Evolutionary conservation across 2,113 vertebrate genomes (phyloP).

Genomic region (Hippocampus comes): DNA sequence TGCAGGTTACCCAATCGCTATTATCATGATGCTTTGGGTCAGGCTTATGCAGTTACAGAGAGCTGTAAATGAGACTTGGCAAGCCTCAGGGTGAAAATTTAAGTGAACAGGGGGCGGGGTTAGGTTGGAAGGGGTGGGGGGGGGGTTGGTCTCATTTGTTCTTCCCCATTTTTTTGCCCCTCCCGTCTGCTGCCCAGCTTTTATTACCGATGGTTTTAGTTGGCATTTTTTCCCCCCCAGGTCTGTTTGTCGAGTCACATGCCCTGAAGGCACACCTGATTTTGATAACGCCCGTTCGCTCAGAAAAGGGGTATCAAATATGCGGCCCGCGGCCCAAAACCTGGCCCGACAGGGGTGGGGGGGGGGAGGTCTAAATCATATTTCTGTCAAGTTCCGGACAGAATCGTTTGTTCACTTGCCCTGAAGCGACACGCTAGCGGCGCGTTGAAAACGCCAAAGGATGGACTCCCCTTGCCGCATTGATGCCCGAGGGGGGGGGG

Average conservation of each 20-base stretch:
- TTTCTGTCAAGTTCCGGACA: too few species aligned
- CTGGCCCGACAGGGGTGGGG: too few species aligned
- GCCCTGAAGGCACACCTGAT: background rate
- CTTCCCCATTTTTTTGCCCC: conserved; percentile 5
- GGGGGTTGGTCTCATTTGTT: conserved; percentile 21
- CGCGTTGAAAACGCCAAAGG: conserved; percentile 34
- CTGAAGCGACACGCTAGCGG: conserved; percentile 17
- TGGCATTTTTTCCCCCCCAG: background rate
- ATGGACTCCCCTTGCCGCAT: conserved; percentile 8
- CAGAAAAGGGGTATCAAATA: too few species aligned
- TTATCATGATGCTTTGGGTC: conserved; percentile 40
- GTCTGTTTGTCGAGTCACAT: background rate
- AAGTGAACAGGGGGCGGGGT: background rate
- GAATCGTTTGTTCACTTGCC: background rate
- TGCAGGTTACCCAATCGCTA: conserved; percentile 22
- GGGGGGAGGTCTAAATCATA: too few species aligned
- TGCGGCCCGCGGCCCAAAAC: too few species aligned
- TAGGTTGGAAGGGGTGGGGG: background rate
- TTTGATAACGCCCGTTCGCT: background rate
- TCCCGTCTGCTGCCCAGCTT: background rate
- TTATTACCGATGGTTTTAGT: background rate
- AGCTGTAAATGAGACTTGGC: conserved; percentile 37
- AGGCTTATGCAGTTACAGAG: conserved; percentile 48
- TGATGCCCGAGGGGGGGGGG: conserved; percentile 2
- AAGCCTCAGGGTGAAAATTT: conserved; percentile 19